A percentile compares a stretch with the other conserved stretches of the same genome.
These are phyloP conservation scores for Denticeps clupeoides DNA, from an alignment of 2,797 vertebrate species.

Conservation along the genomic window DNA sequence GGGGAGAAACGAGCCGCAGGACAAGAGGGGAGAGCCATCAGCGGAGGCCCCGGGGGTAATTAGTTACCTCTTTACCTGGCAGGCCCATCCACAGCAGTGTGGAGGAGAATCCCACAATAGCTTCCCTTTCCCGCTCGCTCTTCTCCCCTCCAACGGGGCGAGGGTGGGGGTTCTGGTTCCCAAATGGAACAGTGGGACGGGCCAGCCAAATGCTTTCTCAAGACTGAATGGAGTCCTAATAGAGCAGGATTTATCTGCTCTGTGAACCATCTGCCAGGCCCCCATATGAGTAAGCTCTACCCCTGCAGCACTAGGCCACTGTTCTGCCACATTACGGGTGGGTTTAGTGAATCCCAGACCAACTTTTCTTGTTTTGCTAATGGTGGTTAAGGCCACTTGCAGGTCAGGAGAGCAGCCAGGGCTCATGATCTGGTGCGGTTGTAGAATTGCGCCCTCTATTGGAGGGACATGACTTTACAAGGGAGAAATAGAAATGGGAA, in stretches of 20 bases:
- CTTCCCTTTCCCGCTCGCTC: slow-evolving; percentile 12
- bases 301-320: slow-evolving; percentile 6
- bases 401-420: no score
- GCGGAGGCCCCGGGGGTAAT: slow-evolving; percentile 31
- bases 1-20: slow-evolving; percentile 8
- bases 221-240: slow-evolving; percentile 38
- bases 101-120: no score
- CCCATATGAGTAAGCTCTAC: slow-evolving; percentile 9
- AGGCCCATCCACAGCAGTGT: slow-evolving; percentile 28
- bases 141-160: slow-evolving; percentile 26
- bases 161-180: slow-evolving; percentile 5
- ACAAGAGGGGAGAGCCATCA: slow-evolving; percentile 16
- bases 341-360: not conserved
- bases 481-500: no score
- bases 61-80: slow-evolving; percentile 37
- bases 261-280: slow-evolving; percentile 28
- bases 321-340: not conserved
- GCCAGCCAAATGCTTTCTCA: slow-evolving; percentile 30
- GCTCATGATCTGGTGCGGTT: not conserved
- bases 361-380: not conserved
- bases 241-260: slow-evolving; percentile 37
- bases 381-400: slow-evolving; percentile 1
- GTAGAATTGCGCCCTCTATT: not conserved
- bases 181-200: slow-evolving; percentile 14
- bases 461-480: not conserved